Evolutionary conservation across 2,113 vertebrate species (phyloP).

Genomic region (Piprites chloris): DNA sequence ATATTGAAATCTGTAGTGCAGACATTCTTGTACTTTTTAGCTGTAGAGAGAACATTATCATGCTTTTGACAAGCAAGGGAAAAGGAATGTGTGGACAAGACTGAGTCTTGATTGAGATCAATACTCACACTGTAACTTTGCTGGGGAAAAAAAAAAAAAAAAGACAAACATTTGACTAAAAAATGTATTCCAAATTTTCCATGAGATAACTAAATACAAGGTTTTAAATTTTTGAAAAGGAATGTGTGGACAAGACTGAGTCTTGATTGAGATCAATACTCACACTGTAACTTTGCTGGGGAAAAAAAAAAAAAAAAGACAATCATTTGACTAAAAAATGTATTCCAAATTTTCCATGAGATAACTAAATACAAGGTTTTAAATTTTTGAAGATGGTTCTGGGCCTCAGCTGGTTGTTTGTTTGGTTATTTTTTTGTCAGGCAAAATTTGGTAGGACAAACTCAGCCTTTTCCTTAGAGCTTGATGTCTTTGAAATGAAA

Average conservation of each 20-base stretch:
- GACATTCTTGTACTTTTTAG: neutral
- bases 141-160: neutral
- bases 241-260: neutral
- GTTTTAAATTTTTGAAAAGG: neutral
- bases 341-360: neutral
- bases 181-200: neutral
- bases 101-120: neutral
- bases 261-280: neutral
- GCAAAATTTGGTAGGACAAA: neutral
- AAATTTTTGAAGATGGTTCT: neutral
- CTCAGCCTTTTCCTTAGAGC: neutral
- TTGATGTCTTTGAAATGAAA: neutral
- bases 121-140: neutral
- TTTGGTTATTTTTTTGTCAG: accelerated
- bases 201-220: neutral
- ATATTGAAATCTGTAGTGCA: neutral
- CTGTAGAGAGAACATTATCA: neutral
- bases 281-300: neutral
- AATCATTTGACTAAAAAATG: neutral
- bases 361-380: neutral
- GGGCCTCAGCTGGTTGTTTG: neutral
- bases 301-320: neutral
- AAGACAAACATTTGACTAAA: neutral
- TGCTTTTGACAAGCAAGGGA: neutral
- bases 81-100: neutral